Base-by-base conservation (phyloP, 2,888 invertebrate genomes). In the Ommatoiulus sabulosus region DNA sequence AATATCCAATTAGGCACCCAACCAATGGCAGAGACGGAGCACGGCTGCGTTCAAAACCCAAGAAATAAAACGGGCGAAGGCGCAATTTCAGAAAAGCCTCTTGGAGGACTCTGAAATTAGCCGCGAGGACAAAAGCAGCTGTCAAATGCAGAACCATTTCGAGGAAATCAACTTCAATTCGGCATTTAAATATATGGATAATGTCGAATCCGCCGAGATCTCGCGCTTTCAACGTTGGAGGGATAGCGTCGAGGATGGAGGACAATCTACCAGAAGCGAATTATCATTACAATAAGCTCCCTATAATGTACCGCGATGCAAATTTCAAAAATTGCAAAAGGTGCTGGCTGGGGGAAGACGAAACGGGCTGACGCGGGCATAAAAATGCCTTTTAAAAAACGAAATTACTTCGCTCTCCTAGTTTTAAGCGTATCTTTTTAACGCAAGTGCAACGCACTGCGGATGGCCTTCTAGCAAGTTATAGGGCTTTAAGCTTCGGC, bases 1-100 rank as follows among this genome's bases (percentile, higher is more conserved):
- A 80, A 80, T 80, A 80, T 80, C 80, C 80, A 80, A 80, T 80
- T 80, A 35, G 35, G 12, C 35, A 80, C 10, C 80, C 80, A 4
- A 35, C 35, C 80, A 35, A 80, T 80, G 80, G 80, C 80, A 63
- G n/a, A 8, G 6, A 48, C 2, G 48, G 15, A 8, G 48, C 52
- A 8, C 52, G n/a, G 8, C 8, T 0, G 24, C 80, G 35, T 80
- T 80, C 10, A 80, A 80, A 80, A 20, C 24, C n/a, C 35, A 20
- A 72, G 72, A 72, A 72, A 72, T 63, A 63, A 63, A 63, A 63
- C 57, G 57, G n/a, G 57, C 57, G 52, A 52, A 3, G 17, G 1
- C 63, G 17, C n/a, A 63, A 63, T 63, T 63, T 63, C 63, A 63
- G 17, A 3, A 10, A 20, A 80, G 80, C n/a, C n/a, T n/a, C n/a